These are phyloP conservation scores for Simalia tracyae DNA, from an alignment of 2,797 vertebrate species.

Conservation along the genomic window DNA sequence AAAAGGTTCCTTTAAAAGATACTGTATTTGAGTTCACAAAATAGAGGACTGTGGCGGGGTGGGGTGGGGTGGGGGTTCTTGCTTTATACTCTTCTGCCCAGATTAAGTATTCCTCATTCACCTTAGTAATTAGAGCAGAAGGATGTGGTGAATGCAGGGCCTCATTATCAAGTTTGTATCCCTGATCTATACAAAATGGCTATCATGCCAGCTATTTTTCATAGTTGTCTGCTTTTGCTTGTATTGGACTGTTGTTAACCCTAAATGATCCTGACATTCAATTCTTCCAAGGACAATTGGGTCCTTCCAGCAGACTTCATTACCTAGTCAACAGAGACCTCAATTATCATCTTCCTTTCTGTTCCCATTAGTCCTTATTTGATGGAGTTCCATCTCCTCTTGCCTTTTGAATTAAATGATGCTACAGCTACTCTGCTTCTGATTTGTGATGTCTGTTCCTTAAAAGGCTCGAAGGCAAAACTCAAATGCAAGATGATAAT, in stretches of 20 bases:
- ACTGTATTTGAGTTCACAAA: slow-evolving; percentile 76
- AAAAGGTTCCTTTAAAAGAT: slow-evolving; percentile 65
- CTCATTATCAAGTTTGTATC: slow-evolving; percentile 83
- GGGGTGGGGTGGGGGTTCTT: slow-evolving; percentile 65
- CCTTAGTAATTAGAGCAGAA: slow-evolving; percentile 99
- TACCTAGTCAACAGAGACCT: slow-evolving; percentile 82
- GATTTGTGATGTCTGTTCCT: slow-evolving; percentile 59
- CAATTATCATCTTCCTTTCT: slow-evolving; percentile 79
- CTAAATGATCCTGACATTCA: slow-evolving; percentile 87
- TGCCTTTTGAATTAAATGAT: slow-evolving; percentile 74
- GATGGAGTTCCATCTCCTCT: slow-evolving; percentile 74
- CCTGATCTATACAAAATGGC: slow-evolving; percentile 69
- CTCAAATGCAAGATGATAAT: slow-evolving; percentile 37
- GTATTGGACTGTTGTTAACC: slow-evolving; percentile 79
- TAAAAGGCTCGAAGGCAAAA: slow-evolving; percentile 51
- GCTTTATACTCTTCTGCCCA: slow-evolving; percentile 74
- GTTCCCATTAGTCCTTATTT: slow-evolving; percentile 78
- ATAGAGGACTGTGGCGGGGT: slow-evolving; percentile 58
- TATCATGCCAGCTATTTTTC: slow-evolving; percentile 72
- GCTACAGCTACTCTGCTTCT: slow-evolving; percentile 67
- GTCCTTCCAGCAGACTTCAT: slow-evolving; percentile 77
- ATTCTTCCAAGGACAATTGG: slow-evolving; percentile 78
- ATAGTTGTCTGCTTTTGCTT: slow-evolving; percentile 77
- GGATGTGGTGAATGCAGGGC: slow-evolving; percentile 84
- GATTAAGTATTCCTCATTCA: slow-evolving; percentile 86